phyloP scores from a whole-genome alignment of 2,888 invertebrate genomes.

The Platycheirus rosarum region DNA sequence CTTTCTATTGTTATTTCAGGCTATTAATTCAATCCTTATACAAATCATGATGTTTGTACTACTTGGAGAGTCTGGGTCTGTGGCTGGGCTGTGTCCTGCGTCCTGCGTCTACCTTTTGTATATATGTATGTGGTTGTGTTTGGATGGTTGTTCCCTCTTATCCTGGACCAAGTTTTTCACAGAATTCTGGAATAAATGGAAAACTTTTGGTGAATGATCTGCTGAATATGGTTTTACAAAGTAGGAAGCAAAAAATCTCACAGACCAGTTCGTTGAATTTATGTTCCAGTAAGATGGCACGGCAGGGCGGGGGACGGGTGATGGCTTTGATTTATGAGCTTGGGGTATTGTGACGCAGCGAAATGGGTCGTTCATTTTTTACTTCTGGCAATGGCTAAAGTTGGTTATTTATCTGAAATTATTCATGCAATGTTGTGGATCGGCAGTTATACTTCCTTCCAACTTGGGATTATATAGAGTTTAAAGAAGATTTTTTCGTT shows the following conservation, averaged over 20 bases:
- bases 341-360: conserved; percentile 52
- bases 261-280: conserved; percentile 36
- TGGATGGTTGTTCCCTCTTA: conserved; percentile 11
- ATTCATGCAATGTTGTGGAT: conserved; percentile 60
- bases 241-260: conserved; percentile 19
- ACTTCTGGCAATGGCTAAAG: conserved; percentile 30
- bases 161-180: conserved; percentile 38
- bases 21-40: conserved; percentile 58
- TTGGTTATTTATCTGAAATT: conserved; percentile 59
- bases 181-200: conserved; percentile 58
- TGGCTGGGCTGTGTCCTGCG: too few species aligned
- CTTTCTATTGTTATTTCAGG: conserved; percentile 61
- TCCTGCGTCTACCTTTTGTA: conserved; percentile 29
- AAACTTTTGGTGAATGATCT: conserved; percentile 57
- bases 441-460: conserved; percentile 23
- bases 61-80: conserved; percentile 5
- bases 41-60: conserved; percentile 38
- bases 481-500: conserved; percentile 26
- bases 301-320: too few species aligned
- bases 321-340: conserved; percentile 58
- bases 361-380: conserved; percentile 55
- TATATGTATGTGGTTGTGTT: conserved; percentile 9
- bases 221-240: conserved; percentile 44
- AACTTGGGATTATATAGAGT: conserved; percentile 28
- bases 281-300: conserved; percentile 16